Conservation (phyloP, 1,140 invertebrate species). For the Lutraria rhynchaena region DNA sequence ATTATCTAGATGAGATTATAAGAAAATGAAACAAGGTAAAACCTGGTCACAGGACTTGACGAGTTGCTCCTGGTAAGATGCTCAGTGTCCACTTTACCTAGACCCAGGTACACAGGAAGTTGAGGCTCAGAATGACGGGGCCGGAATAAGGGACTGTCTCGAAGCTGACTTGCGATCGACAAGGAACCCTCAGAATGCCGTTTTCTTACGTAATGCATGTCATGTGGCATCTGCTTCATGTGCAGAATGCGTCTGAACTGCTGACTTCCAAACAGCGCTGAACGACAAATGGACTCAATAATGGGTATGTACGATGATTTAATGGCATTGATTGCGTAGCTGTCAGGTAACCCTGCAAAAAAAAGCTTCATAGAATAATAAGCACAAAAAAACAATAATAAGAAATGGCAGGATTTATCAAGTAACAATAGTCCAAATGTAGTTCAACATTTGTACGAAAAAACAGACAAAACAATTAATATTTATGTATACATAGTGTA, state of each 20-base stretch:
- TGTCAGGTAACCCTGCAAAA: constrained; percentile 72
- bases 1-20: too few species aligned
- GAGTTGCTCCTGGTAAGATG: constrained; percentile 37
- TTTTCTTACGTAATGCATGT: constrained; percentile 41
- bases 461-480: too few species aligned
- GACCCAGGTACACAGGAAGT: constrained; percentile 13
- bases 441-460: too few species aligned
- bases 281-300: constrained; percentile 73
- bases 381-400: too few species aligned
- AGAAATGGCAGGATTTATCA: too few species aligned
- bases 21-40: too few species aligned
- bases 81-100: constrained; percentile 22
- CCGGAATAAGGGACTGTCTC: constrained; percentile 47
- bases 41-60: constrained; percentile 51
- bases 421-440: too few species aligned
- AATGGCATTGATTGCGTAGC: constrained; percentile 77
- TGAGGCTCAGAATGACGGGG: constrained; percentile 39
- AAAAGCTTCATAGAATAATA: too few species aligned
- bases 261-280: constrained; percentile 60
- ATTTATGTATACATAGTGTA: too few species aligned
- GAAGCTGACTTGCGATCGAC: constrained; percentile 26
- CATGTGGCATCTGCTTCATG: constrained; percentile 51
- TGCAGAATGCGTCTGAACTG: constrained; percentile 29
- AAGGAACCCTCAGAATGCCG: constrained; percentile 44
- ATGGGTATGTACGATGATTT: constrained; percentile 74